Base-by-base conservation (phyloP, 2,113 vertebrate species). In the Barbus barbus region DNA sequence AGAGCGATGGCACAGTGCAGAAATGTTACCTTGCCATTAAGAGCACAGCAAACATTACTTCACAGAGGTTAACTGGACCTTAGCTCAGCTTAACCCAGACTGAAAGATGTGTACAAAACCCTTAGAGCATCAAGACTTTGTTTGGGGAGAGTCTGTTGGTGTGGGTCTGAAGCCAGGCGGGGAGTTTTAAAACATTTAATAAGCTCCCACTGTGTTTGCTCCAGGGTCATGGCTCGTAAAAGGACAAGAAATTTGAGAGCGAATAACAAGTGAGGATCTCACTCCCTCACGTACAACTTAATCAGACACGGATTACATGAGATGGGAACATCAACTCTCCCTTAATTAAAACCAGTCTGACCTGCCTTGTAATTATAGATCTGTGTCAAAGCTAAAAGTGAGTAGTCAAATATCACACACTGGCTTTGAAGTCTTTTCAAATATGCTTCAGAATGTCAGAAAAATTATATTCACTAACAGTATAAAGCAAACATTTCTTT, bases 11-110 rank as follows among this genome's bases (percentile, higher is more conserved):
- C 24, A n/a, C 14, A 51, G 38, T 4, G 5, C 26, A 53, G 9
- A 33, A n/a, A 51, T 36, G 11, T 53, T 31, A 24, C 63, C 18
- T 36, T 24, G 20, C 61, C 44, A 67, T 81, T 71, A 81, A 53
- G 63, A 81, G 20, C 46, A 56, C 18, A 76, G 72, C 46, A 22
- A 82, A 44, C 61, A 78, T 13, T 18, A 14, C 14, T 81, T 77
- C 74, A 73, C 24, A 73, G 58, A 86, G 75, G 84, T 78, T 56
- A 44, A 82, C 73, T 82, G 84, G 79, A 82, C 73, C 53, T 86
- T 69, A 83, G 46, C 80, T 83, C 5, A 2, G 14, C 79, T 81
- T 69, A 81, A 81, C 79, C 28, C 79, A 18, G 16, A 56, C 81
- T 83, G n/a, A 83, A 46, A 51, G 38, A 78, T 77, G 53, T 36